phyloP scores from a whole-genome alignment of 1,140 invertebrate genomes.

The Holotrichia oblita region DNA sequence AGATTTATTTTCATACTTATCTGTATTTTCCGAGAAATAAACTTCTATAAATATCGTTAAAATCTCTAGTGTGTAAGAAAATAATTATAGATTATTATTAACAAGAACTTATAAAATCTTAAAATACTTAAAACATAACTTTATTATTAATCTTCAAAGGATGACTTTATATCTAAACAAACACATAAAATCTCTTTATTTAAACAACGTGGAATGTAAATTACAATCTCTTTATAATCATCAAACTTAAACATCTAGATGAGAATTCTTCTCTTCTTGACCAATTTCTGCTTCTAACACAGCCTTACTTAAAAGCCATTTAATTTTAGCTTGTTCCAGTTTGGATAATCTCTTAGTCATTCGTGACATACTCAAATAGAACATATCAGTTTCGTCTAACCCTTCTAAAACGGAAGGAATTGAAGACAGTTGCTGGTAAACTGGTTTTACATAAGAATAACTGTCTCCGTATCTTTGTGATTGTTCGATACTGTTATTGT shows the following conservation, averaged over 20 bases:
- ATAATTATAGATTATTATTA: too few species aligned
- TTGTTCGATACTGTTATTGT: conserved; percentile 6
- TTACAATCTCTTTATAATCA: too few species aligned
- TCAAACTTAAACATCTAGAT: neutral
- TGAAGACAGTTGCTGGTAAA: conserved; percentile 12
- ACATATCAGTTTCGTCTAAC: conserved; percentile 30
- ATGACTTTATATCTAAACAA: too few species aligned
- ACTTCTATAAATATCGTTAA: too few species aligned
- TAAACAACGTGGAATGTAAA: too few species aligned
- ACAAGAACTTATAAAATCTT: too few species aligned
- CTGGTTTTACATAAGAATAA: conserved; percentile 9
- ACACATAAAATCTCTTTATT: too few species aligned
- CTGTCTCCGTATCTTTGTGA: conserved; percentile 6
- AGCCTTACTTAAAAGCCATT: neutral
- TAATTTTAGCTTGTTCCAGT: conserved; percentile 31
- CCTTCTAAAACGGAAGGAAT: neutral
- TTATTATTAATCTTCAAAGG: too few species aligned
- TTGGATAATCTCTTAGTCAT: conserved; percentile 29
- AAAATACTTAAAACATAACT: too few species aligned
- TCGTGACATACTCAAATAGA: conserved; percentile 25
- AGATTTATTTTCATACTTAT: too few species aligned
- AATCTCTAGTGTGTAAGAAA: too few species aligned
- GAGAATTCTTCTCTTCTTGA: neutral
- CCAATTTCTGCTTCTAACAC: conserved; percentile 21
- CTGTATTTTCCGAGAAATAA: too few species aligned